These are phyloP conservation scores for Ryuthela nishihirai DNA, from an alignment of 2,888 invertebrate genomes.

Conservation along the genomic window DNA sequence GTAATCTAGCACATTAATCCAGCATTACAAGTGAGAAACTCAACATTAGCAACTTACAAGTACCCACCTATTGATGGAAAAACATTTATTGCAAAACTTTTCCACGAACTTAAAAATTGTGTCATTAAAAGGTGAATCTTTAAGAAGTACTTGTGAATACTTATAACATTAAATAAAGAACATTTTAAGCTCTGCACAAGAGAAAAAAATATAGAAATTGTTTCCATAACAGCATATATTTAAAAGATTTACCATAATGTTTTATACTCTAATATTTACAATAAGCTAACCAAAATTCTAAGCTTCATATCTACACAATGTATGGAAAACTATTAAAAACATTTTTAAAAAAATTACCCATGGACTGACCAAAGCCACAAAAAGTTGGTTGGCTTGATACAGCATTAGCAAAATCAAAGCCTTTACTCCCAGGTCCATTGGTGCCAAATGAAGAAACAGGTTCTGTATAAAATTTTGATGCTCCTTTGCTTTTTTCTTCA, in stretches of 20 bases:
- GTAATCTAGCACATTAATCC: too few relatives aligned
- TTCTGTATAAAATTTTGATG: constrained; percentile 16
- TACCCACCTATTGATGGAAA: too few relatives aligned
- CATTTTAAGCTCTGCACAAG: neutral
- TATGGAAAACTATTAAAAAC: neutral
- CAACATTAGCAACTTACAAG: too few relatives aligned
- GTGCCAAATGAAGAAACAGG: constrained; percentile 21
- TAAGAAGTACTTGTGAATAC: too few relatives aligned
- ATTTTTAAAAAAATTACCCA: constrained; percentile 14
- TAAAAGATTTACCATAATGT: neutral
- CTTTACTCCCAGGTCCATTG: constrained; percentile 49
- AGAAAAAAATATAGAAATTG: neutral
- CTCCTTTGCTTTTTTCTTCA: constrained; percentile 18
- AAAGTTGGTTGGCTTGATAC: constrained; percentile 45
- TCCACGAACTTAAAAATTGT: too few relatives aligned
- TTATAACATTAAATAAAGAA: neutral
- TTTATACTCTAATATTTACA: too few relatives aligned
- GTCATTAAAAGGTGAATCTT: too few relatives aligned
- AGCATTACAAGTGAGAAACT: too few relatives aligned
- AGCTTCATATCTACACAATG: too few relatives aligned
- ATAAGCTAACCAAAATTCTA: too few relatives aligned
- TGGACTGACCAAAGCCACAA: constrained; percentile 38
- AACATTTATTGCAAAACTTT: too few relatives aligned
- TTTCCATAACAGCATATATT: neutral
- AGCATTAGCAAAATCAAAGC: constrained; percentile 60